Conservation (phyloP, 2,113 vertebrate species). For the Neodon shergylaensis region DNA sequence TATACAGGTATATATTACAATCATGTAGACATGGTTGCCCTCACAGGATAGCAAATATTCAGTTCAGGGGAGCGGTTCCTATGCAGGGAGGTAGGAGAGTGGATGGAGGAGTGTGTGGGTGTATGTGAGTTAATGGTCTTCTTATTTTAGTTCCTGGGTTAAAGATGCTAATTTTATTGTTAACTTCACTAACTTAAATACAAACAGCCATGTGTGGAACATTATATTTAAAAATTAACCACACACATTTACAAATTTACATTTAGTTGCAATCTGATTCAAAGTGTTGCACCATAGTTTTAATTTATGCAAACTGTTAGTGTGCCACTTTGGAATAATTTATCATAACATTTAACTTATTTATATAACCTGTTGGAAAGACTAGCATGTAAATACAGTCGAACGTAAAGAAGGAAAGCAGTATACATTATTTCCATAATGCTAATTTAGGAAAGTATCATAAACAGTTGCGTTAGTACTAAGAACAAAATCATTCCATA, state of each 20-base stretch:
- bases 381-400: slow-evolving; percentile 62
- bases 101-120: not conserved
- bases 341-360: slow-evolving; percentile 65
- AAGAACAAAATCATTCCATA: not conserved
- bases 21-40: not conserved
- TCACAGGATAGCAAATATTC: not conserved
- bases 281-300: slow-evolving; percentile 62
- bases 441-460: slow-evolving; percentile 48
- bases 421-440: slow-evolving; percentile 57
- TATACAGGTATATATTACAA: not conserved
- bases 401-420: slow-evolving; percentile 69
- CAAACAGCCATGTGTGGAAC: slow-evolving; percentile 4
- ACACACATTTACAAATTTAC: slow-evolving; percentile 68
- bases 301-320: slow-evolving; percentile 75
- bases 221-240: slow-evolving; percentile 60
- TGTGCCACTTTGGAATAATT: slow-evolving; percentile 72
- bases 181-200: slow-evolving; percentile 49
- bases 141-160: slow-evolving; percentile 14
- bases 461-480: not conserved
- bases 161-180: slow-evolving; percentile 44
- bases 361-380: slow-evolving; percentile 74
- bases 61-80: not conserved
- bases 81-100: not conserved
- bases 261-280: slow-evolving; percentile 62
- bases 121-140: not conserved